These are phyloP conservation scores for Xestoiulus laeticollis DNA, from an alignment of 2,888 invertebrate genomes.

Conservation along the genomic window DNA sequence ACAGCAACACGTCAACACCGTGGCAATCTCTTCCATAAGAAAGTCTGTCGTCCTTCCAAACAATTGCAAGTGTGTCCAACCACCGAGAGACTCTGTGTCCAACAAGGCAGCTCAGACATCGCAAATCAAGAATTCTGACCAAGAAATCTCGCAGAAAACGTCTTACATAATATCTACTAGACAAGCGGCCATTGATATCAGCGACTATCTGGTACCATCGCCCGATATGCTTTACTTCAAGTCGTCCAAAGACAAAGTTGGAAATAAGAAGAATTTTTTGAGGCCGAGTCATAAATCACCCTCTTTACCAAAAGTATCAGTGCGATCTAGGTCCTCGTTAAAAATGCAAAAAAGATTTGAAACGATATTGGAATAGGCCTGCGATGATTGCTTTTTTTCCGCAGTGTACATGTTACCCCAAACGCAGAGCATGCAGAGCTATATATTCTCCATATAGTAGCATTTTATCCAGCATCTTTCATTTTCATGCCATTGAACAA, in stretches of 20 bases:
- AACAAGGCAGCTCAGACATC: slow-evolving; percentile 46
- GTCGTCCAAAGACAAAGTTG: not conserved
- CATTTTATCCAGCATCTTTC: not conserved
- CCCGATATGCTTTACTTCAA: slow-evolving; percentile 51
- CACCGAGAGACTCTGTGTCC: not conserved
- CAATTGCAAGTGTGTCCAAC: slow-evolving; percentile 38
- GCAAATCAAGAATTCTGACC: not conserved
- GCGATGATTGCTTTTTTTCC: not conserved
- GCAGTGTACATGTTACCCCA: not conserved
- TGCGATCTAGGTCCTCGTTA: slow-evolving; percentile 54
- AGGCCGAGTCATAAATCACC: slow-evolving; percentile 52
- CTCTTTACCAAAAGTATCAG: slow-evolving; percentile 54
- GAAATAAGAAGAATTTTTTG: slow-evolving; percentile 28
- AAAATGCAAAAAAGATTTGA: slow-evolving; percentile 51
- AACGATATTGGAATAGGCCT: slow-evolving; percentile 29
- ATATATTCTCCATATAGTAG: not conserved
- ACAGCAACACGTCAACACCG: slow-evolving; percentile 32
- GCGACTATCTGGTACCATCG: slow-evolving; percentile 30
- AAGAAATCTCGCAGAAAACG: slow-evolving; percentile 41
- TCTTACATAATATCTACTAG: not conserved
- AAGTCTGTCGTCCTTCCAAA: slow-evolving; percentile 35
- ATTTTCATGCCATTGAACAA: not conserved
- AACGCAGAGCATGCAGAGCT: not conserved
- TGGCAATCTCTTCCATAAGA: not conserved
- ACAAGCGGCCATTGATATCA: slow-evolving; percentile 27